phyloP scores from a whole-genome alignment of 2,113 vertebrate genomes.

The Pterophyllum scalare region DNA sequence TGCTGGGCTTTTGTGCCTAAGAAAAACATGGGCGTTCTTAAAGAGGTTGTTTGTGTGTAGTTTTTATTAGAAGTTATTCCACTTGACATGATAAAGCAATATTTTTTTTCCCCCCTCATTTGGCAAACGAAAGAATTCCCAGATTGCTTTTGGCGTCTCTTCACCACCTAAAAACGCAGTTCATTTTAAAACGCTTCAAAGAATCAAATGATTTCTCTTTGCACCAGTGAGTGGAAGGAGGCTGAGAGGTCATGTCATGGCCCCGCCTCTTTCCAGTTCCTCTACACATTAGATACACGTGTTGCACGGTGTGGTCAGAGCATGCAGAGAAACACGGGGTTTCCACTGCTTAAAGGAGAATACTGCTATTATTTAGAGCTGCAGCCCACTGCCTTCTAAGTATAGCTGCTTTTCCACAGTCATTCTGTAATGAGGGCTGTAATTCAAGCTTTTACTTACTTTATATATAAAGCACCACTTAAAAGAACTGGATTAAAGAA shows the following conservation, averaged over 20 bases:
- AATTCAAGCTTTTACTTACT: conserved; percentile 17
- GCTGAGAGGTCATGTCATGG: conserved; percentile 21
- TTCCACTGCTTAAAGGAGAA: conserved; percentile 51
- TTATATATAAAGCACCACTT: background rate
- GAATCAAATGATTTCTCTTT: conserved; percentile 10
- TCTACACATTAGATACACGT: conserved; percentile 42
- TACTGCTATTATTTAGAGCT: conserved; percentile 44
- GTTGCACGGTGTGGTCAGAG: conserved; percentile 44
- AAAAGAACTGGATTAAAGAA: background rate
- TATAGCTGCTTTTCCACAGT: conserved; percentile 21
- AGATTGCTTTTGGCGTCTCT: background rate
- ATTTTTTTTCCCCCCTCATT: background rate
- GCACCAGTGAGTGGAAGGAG: conserved; percentile 30
- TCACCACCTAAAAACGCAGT: background rate
- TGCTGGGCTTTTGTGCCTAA: background rate
- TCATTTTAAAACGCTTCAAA: background rate
- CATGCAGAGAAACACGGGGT: conserved; percentile 58
- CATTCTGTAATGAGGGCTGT: conserved; percentile 4
- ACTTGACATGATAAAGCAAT: background rate
- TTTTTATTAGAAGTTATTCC: conserved; percentile 9
- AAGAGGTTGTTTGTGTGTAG: background rate
- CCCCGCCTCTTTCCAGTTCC: conserved; percentile 42
- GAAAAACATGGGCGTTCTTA: background rate
- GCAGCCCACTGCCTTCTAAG: conserved; percentile 23
- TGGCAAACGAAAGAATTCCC: background rate